Conservation (phyloP, 2,888 invertebrate genomes). For the Callimorpha dominula region DNA sequence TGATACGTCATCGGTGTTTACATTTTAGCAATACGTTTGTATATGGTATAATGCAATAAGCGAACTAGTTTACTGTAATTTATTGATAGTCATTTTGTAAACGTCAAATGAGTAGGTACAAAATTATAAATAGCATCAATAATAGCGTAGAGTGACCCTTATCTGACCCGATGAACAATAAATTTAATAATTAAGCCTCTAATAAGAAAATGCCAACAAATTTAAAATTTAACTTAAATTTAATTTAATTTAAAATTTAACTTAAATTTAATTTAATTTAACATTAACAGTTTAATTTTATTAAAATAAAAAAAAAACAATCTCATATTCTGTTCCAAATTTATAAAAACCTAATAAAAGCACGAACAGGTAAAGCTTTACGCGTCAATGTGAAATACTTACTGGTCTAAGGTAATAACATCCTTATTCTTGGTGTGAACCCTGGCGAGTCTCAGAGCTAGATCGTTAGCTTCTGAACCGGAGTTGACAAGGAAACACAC, state of each 20-base stretch:
- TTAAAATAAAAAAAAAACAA: no score
- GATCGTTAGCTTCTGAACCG: conserved; percentile 99
- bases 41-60: not conserved
- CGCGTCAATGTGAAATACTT: conserved; percentile 81
- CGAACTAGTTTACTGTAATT: not conserved
- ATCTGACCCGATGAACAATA: conserved; percentile 20
- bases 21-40: not conserved
- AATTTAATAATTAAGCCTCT: conserved; percentile 9
- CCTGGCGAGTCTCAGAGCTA: conserved; percentile 96
- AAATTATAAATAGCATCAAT: not conserved
- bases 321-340: conserved; percentile 15
- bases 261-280: no score
- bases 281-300: no score
- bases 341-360: conserved; percentile 15
- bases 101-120: not conserved
- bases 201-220: conserved; percentile 21
- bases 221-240: no score
- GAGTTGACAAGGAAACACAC: conserved; percentile 99
- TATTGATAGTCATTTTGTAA: not conserved
- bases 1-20: not conserved
- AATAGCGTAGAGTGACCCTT: conserved; percentile 26
- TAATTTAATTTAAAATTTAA: no score
- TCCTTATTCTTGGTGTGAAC: conserved; percentile 96
- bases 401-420: conserved; percentile 98
- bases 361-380: conserved; percentile 16